These are phyloP conservation scores for Spodoptera picta DNA, from an alignment of 2,888 invertebrate genomes.

Conservation along the genomic window DNA sequence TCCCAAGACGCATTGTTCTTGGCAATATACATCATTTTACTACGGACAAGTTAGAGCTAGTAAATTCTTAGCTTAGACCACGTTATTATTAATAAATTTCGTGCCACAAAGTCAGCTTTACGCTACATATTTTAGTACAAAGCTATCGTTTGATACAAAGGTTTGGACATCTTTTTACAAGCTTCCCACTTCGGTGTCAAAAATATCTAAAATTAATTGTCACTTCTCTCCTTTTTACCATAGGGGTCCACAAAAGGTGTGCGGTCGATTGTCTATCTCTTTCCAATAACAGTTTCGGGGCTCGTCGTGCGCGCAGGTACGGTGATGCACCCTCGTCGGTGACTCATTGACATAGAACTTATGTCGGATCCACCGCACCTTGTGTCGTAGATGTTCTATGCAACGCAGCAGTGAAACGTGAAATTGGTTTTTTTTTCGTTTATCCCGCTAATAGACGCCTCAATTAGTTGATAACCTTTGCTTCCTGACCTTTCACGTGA, in stretches of 20 bases:
- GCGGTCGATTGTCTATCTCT: slow-evolving; percentile 57
- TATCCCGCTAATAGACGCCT: not conserved
- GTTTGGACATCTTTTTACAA: slow-evolving; percentile 41
- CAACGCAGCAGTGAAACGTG: slow-evolving; percentile 15
- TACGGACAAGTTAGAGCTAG: slow-evolving; percentile 29
- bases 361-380: slow-evolving; percentile 46
- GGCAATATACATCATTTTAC: slow-evolving; percentile 26
- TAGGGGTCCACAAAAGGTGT: slow-evolving; percentile 63
- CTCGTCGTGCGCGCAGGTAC: slow-evolving; percentile 64
- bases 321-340: slow-evolving; percentile 57
- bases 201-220: slow-evolving; percentile 58
- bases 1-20: slow-evolving; percentile 45
- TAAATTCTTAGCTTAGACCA: slow-evolving; percentile 35
- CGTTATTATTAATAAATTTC: slow-evolving; percentile 24
- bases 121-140: slow-evolving; percentile 5
- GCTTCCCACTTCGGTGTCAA: slow-evolving; percentile 51
- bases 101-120: slow-evolving; percentile 3
- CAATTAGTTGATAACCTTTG: slow-evolving; percentile 8
- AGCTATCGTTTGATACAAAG: slow-evolving; percentile 19
- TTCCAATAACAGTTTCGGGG: slow-evolving; percentile 54
- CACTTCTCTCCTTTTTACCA: slow-evolving; percentile 49
- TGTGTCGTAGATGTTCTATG: slow-evolving; percentile 17
- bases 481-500: not conserved
- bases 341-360: slow-evolving; percentile 50
- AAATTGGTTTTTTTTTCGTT: slow-evolving; percentile 1